Base-by-base conservation (phyloP, 2,113 vertebrate genomes). In the Austrofundulus limnaeus region DNA sequence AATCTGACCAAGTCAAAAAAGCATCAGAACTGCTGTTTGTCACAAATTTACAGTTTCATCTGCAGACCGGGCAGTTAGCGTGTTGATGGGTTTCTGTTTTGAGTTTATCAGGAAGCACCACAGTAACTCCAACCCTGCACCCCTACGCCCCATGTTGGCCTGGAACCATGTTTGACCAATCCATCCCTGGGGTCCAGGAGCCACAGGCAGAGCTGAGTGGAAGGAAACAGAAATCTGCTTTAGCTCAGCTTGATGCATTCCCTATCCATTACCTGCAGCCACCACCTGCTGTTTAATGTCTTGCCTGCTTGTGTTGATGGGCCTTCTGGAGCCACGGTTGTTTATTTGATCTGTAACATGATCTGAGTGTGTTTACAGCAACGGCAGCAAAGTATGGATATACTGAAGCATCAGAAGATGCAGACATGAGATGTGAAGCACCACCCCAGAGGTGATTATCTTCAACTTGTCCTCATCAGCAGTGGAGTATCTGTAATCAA, bases 401-500 rank as follows among this genome's bases (percentile, higher is more conserved):
- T 19, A 56, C 25, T 16, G 9, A 13, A 45, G 5, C 39, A 17
- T 43, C 39, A 74, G 61, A 65, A 21, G 37, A 39, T 28, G 31
- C 21, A 66, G 63, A 31, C 24, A 21, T 53, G 52, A 74, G 63
- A 45, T 63, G 55, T 47, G 28, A 70, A 61, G 65, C 28, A 43
- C 37, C 37, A 59, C 50, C 56, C 20, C 52, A 42, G 34, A 45
- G 51, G 41, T 69, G 57, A 72, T 87, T 62, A 70, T 59, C 72
- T 75, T 45, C 64, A 78, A 38, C 70, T 51, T 71, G 80, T 73
- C 59, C 56, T 86, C 75, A 86, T 82, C 82, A 78, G 73, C 69
- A 34, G 52, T 55, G 75, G 50, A 46, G 39, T 46, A 58, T 75
- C 68, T 25, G 80, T 69, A 87, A 88, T 89, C 77, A 90, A 74